phyloP scores from a whole-genome alignment of 2,797 vertebrate genomes.

The Acestrorhynchus altus region DNA sequence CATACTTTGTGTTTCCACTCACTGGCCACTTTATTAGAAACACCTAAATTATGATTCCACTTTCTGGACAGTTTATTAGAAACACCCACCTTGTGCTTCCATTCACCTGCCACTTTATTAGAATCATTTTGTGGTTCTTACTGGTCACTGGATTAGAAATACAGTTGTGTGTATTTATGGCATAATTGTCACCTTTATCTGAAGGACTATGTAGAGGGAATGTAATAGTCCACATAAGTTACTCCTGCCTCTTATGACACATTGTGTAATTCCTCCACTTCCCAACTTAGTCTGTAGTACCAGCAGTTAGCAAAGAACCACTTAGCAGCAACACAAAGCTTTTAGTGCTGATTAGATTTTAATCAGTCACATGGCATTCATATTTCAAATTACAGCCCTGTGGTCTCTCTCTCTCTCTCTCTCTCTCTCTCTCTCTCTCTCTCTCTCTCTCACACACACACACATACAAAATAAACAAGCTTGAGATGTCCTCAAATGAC shows the following conservation, averaged over 20 bases:
- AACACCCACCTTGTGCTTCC: neutral
- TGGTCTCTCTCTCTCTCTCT: neutral
- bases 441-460: neutral
- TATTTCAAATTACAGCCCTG: neutral
- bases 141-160: neutral
- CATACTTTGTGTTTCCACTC: too few relatives aligned
- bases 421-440: neutral
- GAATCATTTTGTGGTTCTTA: too few relatives aligned
- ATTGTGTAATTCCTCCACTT: neutral
- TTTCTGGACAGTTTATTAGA: too few relatives aligned
- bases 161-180: neutral
- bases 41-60: too few relatives aligned
- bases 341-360: conserved; percentile 5
- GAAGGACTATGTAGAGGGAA: neutral
- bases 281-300: neutral
- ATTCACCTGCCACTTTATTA: neutral
- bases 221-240: neutral
- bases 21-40: too few relatives aligned
- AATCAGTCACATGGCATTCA: neutral
- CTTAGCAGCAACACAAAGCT: neutral
- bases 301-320: neutral
- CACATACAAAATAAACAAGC: neutral
- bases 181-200: neutral
- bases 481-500: neutral
- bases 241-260: neutral